Percentiles rank a stretch among this genome's conserved stretches.
Evolutionary conservation across 2,113 vertebrate species (phyloP).

Genomic region (Callopanchax toddi): DNA sequence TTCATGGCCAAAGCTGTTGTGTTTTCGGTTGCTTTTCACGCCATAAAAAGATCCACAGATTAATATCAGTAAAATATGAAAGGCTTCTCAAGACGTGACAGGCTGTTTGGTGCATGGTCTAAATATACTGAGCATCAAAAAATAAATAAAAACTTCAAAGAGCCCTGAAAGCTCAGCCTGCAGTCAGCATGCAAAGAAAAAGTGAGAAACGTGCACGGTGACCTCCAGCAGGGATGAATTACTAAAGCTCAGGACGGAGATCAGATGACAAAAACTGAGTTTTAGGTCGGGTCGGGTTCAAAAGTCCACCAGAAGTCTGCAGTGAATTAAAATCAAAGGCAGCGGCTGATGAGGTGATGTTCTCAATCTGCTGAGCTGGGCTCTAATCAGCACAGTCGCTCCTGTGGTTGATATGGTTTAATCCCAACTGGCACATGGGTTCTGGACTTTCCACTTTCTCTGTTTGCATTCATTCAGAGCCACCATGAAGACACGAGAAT

Average conservation of each 20-base stretch:
- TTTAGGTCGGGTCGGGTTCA: constrained; percentile 10
- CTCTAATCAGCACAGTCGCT: constrained; percentile 1
- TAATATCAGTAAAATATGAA: too few relatives aligned
- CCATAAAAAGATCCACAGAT: too few relatives aligned
- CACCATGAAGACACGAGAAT: constrained; percentile 15
- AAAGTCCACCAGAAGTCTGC: constrained; percentile 16
- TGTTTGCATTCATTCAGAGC: constrained; percentile 24
- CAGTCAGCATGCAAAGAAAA: not conserved
- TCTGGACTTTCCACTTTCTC: constrained; percentile 49
- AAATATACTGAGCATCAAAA: not conserved
- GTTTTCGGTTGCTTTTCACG: too few relatives aligned
- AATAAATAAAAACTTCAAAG: not conserved
- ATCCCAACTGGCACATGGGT: constrained; percentile 2
- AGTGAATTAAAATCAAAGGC: constrained; percentile 17
- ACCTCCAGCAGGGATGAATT: constrained; percentile 24
- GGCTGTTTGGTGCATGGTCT: too few relatives aligned
- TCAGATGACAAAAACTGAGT: constrained; percentile 32
- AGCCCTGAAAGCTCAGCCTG: not conserved
- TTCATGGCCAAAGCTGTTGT: too few relatives aligned
- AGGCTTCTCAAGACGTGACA: too few relatives aligned
- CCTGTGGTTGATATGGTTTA: constrained; percentile 19
- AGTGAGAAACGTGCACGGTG: not conserved
- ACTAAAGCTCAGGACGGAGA: constrained; percentile 5
- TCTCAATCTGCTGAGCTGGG: not conserved
- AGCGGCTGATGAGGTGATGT: not conserved